Conservation (phyloP, 2,113 vertebrate species). For the Rhegmatorhina hoffmannsi region DNA sequence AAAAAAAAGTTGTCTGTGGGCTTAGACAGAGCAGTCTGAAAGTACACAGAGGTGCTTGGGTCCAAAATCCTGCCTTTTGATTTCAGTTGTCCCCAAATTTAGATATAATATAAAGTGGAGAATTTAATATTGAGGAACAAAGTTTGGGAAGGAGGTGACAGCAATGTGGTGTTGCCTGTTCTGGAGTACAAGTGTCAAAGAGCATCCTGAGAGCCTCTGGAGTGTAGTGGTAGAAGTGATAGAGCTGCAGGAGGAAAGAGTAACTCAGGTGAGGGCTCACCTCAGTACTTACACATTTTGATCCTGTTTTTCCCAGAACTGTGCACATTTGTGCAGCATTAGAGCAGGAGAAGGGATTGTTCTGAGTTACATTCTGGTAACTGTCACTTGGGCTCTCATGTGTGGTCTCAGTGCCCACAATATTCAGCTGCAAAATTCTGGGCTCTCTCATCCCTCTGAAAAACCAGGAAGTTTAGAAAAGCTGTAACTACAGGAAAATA, state of each 20-base stretch:
- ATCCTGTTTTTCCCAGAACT: not conserved
- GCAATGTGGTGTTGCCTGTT: fast-evolving
- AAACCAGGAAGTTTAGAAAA: not conserved
- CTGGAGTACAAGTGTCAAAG: not conserved
- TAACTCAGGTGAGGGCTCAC: not conserved
- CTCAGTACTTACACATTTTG: not conserved
- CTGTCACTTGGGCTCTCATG: not conserved
- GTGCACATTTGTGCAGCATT: fast-evolving
- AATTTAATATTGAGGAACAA: not conserved
- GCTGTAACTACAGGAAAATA: not conserved
- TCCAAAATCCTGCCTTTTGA: not conserved
- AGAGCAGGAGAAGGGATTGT: not conserved
- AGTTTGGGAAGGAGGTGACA: not conserved
- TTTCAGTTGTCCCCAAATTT: not conserved
- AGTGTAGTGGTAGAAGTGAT: not conserved
- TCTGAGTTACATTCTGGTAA: not conserved
- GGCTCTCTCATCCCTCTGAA: not conserved
- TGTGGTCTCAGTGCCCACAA: not conserved
- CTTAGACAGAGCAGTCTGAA: not conserved
- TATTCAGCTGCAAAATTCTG: not conserved
- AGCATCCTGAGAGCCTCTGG: not conserved
- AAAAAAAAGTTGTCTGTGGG: not conserved
- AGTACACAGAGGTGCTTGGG: fast-evolving
- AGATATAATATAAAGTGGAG: not conserved
- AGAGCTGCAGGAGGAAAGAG: not conserved